These are phyloP conservation scores for Nymphalis io DNA, from an alignment of 1,140 invertebrate species.

Conservation along the genomic window DNA sequence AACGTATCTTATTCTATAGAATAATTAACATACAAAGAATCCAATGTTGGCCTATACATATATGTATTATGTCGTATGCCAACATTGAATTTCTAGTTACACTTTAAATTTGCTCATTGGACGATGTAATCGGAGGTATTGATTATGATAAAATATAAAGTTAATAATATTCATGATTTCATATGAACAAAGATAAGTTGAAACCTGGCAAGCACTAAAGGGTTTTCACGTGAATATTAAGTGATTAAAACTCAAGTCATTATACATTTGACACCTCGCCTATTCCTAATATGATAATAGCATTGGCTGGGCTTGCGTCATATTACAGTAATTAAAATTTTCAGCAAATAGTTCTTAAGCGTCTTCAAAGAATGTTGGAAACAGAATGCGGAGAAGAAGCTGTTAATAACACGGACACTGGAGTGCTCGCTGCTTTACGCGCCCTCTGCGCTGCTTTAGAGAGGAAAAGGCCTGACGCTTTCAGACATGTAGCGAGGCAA, in stretches of 20 bases:
- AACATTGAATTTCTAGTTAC: too few species aligned
- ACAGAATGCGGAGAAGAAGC: conserved; percentile 75
- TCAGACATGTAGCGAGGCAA: conserved; percentile 72
- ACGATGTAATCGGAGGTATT: too few species aligned
- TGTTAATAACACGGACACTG: conserved; percentile 55
- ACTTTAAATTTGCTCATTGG: too few species aligned
- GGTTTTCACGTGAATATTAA: too few species aligned
- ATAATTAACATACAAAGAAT: neutral
- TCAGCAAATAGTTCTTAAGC: conserved; percentile 73
- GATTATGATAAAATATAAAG: too few species aligned
- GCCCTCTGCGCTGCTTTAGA: conserved; percentile 73
- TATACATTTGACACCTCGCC: too few species aligned
- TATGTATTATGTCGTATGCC: neutral
- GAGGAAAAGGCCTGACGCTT: conserved; percentile 70
- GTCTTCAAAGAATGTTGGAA: conserved; percentile 70
- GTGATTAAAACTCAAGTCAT: too few species aligned
- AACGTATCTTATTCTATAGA: neutral
- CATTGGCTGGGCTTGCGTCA: too few species aligned
- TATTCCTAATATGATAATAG: too few species aligned
- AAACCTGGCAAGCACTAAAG: too few species aligned
- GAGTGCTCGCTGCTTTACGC: conserved; percentile 59
- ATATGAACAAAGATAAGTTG: too few species aligned
- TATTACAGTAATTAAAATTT: conserved; percentile 13
- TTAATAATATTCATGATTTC: too few species aligned
- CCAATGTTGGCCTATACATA: neutral